Conservation (phyloP, 2,888 invertebrate species). For the Eupithecia exiguata region DNA sequence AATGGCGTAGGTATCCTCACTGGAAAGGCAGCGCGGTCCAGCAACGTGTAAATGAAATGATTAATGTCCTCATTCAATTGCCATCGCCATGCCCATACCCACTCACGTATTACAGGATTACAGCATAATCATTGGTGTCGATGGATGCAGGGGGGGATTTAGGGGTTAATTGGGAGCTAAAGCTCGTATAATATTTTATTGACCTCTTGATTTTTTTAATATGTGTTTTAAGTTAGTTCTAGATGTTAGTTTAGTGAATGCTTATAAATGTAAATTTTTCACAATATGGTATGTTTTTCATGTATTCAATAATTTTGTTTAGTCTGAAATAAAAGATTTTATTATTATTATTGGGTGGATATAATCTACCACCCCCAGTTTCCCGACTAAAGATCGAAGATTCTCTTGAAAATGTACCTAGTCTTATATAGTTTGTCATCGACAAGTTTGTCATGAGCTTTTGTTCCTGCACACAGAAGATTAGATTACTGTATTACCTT, state of each 20-base stretch:
- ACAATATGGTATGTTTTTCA: too few species aligned
- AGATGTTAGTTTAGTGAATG: too few species aligned
- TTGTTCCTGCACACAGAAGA: not conserved
- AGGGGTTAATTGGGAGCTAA: constrained; percentile 6
- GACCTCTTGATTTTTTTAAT: too few species aligned
- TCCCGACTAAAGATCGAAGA: not conserved
- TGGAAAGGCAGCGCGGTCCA: constrained; percentile 4
- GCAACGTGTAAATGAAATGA: constrained; percentile 28
- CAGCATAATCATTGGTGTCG: constrained; percentile 53
- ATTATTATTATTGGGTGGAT: too few species aligned
- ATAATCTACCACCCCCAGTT: not conserved
- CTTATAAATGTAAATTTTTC: too few species aligned
- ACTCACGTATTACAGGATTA: constrained; percentile 27
- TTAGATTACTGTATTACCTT: too few species aligned
- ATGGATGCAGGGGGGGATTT: constrained; percentile 39
- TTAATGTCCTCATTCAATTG: constrained; percentile 35
- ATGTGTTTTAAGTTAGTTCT: too few species aligned
- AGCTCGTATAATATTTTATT: not conserved
- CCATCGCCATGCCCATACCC: constrained; percentile 22
- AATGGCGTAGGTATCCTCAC: not conserved
- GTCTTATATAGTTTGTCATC: too few species aligned
- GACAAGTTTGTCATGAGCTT: too few species aligned
- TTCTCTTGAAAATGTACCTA: not conserved
- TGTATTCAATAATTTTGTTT: too few species aligned
- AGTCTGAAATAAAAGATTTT: too few species aligned